Evolutionary conservation across 2,797 vertebrate genomes (phyloP).

Genomic region (Linurgus olivaceus): DNA sequence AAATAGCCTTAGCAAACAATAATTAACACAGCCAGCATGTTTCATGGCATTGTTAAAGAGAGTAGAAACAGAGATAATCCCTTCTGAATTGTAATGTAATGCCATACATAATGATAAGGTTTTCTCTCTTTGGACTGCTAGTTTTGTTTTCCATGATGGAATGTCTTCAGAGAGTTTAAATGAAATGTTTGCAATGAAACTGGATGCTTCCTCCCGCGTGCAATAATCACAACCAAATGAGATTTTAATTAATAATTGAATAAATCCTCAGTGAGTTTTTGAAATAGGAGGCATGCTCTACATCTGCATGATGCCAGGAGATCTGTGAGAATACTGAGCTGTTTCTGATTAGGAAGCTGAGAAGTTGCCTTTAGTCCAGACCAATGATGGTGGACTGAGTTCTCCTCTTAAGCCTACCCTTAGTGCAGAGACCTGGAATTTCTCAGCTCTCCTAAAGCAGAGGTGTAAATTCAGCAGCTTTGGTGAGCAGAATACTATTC

Average conservation of each 20-base stretch:
- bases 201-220: background rate
- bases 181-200: background rate
- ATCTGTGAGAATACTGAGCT: background rate
- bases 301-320: background rate
- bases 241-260: constrained; percentile 11
- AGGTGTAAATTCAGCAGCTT: background rate
- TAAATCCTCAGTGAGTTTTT: background rate
- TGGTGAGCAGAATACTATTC: background rate
- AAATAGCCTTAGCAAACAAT: background rate
- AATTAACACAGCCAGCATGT: background rate
- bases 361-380: background rate
- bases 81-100: background rate
- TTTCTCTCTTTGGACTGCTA: background rate
- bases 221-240: constrained; percentile 29
- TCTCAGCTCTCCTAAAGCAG: background rate
- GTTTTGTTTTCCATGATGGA: background rate
- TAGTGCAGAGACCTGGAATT: background rate
- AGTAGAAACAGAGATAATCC: background rate
- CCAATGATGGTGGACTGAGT: background rate
- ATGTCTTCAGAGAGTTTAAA: constrained; percentile 6
- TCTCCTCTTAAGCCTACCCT: background rate
- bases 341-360: background rate
- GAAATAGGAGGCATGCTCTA: background rate
- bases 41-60: background rate
- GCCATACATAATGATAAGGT: background rate